Evolutionary conservation across 1,140 invertebrate species (phyloP).

Genomic region (Leptopilina clavipes): DNA sequence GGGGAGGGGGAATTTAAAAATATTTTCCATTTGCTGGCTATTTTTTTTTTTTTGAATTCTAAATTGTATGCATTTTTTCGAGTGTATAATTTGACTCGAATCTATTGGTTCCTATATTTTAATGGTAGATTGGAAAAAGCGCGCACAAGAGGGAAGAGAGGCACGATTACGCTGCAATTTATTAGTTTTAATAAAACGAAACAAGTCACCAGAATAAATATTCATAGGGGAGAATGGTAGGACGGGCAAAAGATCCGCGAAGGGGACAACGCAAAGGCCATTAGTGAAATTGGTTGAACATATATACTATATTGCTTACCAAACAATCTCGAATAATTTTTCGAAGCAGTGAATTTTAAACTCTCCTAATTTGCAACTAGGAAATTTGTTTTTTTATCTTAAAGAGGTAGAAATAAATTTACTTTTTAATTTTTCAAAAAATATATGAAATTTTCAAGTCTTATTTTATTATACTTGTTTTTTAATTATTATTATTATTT

Average conservation of each 20-base stretch:
- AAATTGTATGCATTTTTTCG: neutral
- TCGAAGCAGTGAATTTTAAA: conserved; percentile 17
- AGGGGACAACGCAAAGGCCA: conserved; percentile 62
- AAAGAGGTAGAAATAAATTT: no score
- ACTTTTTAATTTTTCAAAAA: no score
- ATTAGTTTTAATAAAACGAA: conserved; percentile 71
- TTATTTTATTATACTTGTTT: no score
- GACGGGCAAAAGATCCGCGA: conserved; percentile 49
- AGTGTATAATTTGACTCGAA: neutral
- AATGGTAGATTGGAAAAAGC: conserved; percentile 38
- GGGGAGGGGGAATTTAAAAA: no score
- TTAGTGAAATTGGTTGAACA: conserved; percentile 68
- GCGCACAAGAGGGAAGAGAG: conserved; percentile 6
- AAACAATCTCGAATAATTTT: conserved; percentile 58
- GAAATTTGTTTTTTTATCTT: no score
- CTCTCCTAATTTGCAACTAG: neutral
- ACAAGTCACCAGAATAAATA: conserved; percentile 64
- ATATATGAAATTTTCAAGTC: no score
- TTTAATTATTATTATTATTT: no score
- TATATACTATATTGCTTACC: conserved; percentile 50
- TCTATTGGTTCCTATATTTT: conserved; percentile 25
- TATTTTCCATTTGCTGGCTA: no score
- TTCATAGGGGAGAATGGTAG: conserved; percentile 51
- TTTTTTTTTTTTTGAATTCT: no score
- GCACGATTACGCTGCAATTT: conserved; percentile 55